A percentile compares a stretch with the other conserved stretches of the same genome.
phyloP scores from a whole-genome alignment of 2,113 vertebrate species.

The Anolis sagrei region DNA sequence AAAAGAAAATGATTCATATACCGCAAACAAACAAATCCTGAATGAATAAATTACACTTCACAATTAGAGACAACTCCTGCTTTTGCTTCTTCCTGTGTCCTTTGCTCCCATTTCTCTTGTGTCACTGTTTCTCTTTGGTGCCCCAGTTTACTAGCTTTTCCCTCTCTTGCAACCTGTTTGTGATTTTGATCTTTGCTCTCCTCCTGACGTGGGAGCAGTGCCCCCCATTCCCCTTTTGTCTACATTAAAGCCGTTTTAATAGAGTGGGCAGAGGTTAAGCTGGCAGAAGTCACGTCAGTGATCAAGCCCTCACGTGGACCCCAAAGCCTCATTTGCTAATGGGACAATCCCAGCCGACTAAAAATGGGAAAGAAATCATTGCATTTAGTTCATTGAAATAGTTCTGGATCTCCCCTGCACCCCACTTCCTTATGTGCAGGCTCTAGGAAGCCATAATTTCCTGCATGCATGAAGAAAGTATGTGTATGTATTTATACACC shows the following conservation, averaged over 20 bases:
- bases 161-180: neutral
- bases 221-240: neutral
- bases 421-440: too few species aligned
- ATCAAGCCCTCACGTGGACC: neutral
- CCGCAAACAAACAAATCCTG: too few species aligned
- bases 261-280: neutral
- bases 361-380: neutral
- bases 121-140: neutral
- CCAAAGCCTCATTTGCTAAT: neutral
- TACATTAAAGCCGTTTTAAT: neutral
- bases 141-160: neutral
- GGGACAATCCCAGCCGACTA: neutral
- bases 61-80: neutral
- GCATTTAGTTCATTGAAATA: neutral
- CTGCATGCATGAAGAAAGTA: too few species aligned
- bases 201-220: neutral
- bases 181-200: neutral
- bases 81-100: neutral
- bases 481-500: neutral
- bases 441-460: neutral
- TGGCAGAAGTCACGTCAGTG: neutral
- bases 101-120: neutral
- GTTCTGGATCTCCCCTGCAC: too few species aligned
- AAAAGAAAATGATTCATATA: neutral
- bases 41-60: neutral